Evolutionary conservation across 2,888 invertebrate species (phyloP), one percentile per base, ranked within the genome.

Genomic region (Pardosa pseudoannulata): DNA sequence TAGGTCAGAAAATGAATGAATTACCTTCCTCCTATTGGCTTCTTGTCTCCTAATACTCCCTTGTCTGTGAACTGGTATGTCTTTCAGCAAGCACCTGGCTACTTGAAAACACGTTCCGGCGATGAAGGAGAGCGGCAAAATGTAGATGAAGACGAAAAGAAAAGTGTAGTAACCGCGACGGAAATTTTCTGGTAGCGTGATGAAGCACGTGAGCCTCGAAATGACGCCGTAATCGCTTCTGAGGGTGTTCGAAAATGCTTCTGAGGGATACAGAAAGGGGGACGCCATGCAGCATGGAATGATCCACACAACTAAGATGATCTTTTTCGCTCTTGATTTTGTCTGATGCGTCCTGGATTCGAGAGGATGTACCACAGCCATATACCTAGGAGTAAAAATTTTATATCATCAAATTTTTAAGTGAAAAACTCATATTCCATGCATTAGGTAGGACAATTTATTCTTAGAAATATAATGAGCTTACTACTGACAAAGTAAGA

Each of bases 331-430:
- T 27, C 92, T 89, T 0, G 91, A 90, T 88, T 90, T 90, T 19
- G 90, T 90, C 89, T 91, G 90, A 36, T 90, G 89, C 80, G 90
- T 91, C 89, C 92, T 90, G 27, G 92, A 91, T 29, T 91, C 91
- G 62, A 92, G 89, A 0, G 92, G 92, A 83, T 92, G 91, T 0
- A 92, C 91, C 13, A 93, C 91, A 28, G 92, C 92, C 88, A 92
- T 92, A 85, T 92, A 92, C 82, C 92, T 92, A n/a, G n/a, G n/a
- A n/a, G n/a, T n/a, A n/a, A n/a, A n/a, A n/a, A n/a, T n/a, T n/a
- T n/a, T n/a, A n/a, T n/a, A n/a, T n/a, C n/a, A n/a, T n/a, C n/a
- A n/a, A n/a, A n/a, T n/a, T n/a, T n/a, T n/a, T n/a, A n/a, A n/a
- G n/a, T n/a, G n/a, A n/a, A n/a, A n/a, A n/a, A n/a, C n/a, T n/a